Percentiles rank a stretch among this genome's conserved stretches.
These are phyloP conservation scores for Blastobasis adustella DNA, from an alignment of 2,888 invertebrate species.

Conservation along the genomic window DNA sequence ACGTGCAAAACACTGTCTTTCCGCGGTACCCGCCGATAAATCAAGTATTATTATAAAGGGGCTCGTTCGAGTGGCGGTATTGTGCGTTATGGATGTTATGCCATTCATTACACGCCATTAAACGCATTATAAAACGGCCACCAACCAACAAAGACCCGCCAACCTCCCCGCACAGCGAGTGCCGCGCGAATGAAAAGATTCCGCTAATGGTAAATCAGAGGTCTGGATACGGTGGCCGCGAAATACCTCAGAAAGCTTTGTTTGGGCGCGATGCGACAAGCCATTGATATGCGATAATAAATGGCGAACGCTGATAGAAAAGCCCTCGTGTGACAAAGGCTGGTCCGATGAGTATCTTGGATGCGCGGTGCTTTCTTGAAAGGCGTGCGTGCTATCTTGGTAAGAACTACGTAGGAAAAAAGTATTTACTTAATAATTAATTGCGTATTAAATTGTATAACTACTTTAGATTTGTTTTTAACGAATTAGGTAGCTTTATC, in stretches of 20 bases:
- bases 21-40: constrained; percentile 60
- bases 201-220: constrained; percentile 36
- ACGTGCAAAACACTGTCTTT: constrained; percentile 66
- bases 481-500: no score
- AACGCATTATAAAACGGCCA: constrained; percentile 63
- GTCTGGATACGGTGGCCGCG: constrained; percentile 37
- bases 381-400: no score
- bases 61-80: constrained; percentile 67
- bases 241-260: constrained; percentile 64
- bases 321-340: constrained; percentile 25
- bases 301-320: constrained; percentile 59
- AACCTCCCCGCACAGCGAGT: constrained; percentile 9
- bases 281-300: constrained; percentile 67
- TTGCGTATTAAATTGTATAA: no score
- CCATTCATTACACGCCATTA: constrained; percentile 74
- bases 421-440: no score
- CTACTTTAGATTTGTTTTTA: no score
- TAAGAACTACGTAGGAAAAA: no score
- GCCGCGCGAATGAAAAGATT: constrained; percentile 18
- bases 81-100: constrained; percentile 73
- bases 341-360: constrained; percentile 2
- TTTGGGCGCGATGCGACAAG: constrained; percentile 68
- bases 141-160: constrained; percentile 34
- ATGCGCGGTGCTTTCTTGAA: not conserved
- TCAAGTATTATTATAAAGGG: constrained; percentile 68